Conservation (phyloP, 2,888 invertebrate species). For the Elysia crispata region DNA sequence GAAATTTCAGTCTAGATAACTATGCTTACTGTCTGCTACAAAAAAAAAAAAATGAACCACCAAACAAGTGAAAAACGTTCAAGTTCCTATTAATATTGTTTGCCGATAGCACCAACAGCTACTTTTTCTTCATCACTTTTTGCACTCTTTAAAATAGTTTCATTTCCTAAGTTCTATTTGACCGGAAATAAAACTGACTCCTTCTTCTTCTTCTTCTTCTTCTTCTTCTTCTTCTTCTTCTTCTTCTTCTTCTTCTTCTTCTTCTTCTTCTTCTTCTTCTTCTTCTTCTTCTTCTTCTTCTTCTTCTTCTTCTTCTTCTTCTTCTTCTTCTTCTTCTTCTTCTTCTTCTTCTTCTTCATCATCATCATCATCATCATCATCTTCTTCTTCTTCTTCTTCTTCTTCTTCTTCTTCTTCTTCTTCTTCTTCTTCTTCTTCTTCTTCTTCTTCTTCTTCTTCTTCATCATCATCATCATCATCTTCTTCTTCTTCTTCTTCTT, state of each 20-base stretch:
- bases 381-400: not conserved
- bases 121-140: too few relatives aligned
- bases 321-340: slow-evolving; percentile 19
- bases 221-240: slow-evolving; percentile 20
- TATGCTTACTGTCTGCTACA: too few relatives aligned
- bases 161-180: too few relatives aligned
- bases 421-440: not conserved
- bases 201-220: slow-evolving; percentile 15
- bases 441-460: slow-evolving; percentile 17
- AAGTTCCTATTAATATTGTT: too few relatives aligned
- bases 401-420: slow-evolving; percentile 5
- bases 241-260: slow-evolving; percentile 30
- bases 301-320: not conserved
- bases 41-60: too few relatives aligned
- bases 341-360: not conserved
- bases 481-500: not conserved
- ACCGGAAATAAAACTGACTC: not conserved
- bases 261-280: slow-evolving; percentile 20
- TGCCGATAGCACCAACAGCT: too few relatives aligned
- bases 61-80: too few relatives aligned
- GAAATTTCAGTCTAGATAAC: too few relatives aligned
- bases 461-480: too few relatives aligned
- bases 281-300: slow-evolving; percentile 25
- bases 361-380: not conserved
- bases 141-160: too few relatives aligned